Conservation (phyloP, 2,797 vertebrate genomes). For the Glyptemys insculpta region DNA sequence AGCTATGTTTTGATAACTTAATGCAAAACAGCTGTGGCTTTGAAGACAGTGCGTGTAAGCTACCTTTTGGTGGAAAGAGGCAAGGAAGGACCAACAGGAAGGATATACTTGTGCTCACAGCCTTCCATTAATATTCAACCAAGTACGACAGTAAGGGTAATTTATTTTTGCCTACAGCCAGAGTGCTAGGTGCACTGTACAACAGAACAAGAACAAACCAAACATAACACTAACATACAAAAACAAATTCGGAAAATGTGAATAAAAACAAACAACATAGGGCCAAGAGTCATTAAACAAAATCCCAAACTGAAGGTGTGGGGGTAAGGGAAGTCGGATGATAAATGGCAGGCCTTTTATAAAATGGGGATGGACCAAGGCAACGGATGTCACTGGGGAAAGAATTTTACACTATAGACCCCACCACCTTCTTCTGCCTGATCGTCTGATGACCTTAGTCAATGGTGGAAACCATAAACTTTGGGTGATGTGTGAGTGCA, state of each 20-base stretch:
- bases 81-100: constrained; percentile 19
- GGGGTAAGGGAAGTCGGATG: background rate
- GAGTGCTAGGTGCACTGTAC: background rate
- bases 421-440: too few relatives aligned
- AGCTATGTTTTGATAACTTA: background rate
- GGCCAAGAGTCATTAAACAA: background rate
- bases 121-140: constrained; percentile 4
- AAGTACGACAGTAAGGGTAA: background rate
- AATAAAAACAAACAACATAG: background rate
- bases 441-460: background rate
- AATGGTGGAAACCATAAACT: background rate
- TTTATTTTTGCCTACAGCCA: background rate
- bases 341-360: background rate
- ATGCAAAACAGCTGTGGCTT: background rate
- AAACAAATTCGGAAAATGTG: background rate
- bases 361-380: background rate
- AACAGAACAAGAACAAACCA: background rate
- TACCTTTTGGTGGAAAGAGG: background rate
- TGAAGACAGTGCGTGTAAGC: constrained; percentile 36
- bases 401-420: background rate
- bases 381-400: background rate
- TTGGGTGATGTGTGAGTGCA: background rate
- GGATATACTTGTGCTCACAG: rapidly evolving
- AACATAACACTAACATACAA: background rate
- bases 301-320: background rate